Conservation (phyloP, 1,140 invertebrate species). For the Oscheius sp. region DNA sequence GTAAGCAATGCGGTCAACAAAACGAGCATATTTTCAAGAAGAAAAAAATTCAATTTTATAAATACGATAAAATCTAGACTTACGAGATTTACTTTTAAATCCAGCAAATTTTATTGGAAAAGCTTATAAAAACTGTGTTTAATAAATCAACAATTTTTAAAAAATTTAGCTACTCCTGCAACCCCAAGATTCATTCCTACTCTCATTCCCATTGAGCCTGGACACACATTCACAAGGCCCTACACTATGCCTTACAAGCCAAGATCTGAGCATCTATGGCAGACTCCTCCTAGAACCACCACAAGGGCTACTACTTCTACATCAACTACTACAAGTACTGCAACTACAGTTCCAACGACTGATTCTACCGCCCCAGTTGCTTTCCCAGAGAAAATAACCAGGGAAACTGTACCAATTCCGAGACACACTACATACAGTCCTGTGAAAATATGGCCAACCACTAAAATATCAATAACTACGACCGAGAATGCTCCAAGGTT, state of each 20-base stretch:
- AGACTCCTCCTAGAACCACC: not conserved
- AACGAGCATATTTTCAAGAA: too few relatives aligned
- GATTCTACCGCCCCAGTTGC: not conserved
- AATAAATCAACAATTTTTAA: not conserved
- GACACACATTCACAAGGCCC: not conserved
- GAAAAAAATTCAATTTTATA: too few relatives aligned
- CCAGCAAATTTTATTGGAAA: not conserved
- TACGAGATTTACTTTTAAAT: not conserved
- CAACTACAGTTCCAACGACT: slow-evolving; percentile 1
- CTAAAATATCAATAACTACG: not conserved
- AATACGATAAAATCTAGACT: too few relatives aligned
- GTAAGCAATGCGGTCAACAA: too few relatives aligned
- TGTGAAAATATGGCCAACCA: not conserved
- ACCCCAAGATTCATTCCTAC: not conserved
- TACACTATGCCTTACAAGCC: not conserved
- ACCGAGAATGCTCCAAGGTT: too few relatives aligned
- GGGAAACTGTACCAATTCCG: not conserved
- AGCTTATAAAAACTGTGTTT: too few relatives aligned
- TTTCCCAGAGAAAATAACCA: not conserved
- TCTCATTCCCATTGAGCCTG: not conserved
- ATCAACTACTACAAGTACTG: not conserved
- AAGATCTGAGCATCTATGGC: not conserved
- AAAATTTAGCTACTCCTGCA: not conserved
- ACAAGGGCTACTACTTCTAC: not conserved
- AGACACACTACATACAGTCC: not conserved